Evolutionary conservation across 2,113 vertebrate species (phyloP), one percentile per base, ranked within the genome.

Genomic region (Telmatochromis bifrenatus): DNA sequence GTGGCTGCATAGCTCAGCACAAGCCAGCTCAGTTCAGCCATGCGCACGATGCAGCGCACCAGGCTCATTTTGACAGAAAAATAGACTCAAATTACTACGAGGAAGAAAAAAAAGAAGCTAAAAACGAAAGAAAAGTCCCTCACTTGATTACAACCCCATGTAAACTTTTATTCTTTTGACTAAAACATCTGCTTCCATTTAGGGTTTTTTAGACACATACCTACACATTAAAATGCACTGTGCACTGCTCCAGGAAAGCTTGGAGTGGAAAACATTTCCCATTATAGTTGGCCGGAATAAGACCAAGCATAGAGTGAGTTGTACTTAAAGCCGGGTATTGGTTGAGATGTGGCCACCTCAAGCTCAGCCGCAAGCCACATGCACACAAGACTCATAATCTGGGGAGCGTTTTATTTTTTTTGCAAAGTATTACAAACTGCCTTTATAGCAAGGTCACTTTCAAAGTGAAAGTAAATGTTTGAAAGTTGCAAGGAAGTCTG

Each of bases 121-220:
- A 58, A n/a, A 81, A 42, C 14, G 26, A 75, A 68, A 49, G 31
- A 83, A 87, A 90, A 87, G 81, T 42, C 86, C 73, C 60, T 89
- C 11, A 4, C 91, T 94, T 96, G 94, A 97, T 96, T 96, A 95
- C 94, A 95, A 93, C 94, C 90, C 94, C 94, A 79, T 95, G 93
- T 95, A 96, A 96, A 95, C 94, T 94, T 92, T 93, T 83, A 77
- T 88, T 94, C 88, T 82, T 68, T 55, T 45, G 42, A 70, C 89
- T 85, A 49, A 51, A 83, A 95, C 96, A 96, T 96, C 95, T 97
- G 96, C 93, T 97, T 96, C 96, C 95, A 96, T 97, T 97, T 96
- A 97, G 88, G 93, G 84, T 89, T 94, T 92, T 68, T 95, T 94
- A 94, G 88, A 93, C 85, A 82, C 95, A 96, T 95, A 91, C 94